phyloP scores from a whole-genome alignment of 2,888 invertebrate genomes.

The Monoplex corrugatus region DNA sequence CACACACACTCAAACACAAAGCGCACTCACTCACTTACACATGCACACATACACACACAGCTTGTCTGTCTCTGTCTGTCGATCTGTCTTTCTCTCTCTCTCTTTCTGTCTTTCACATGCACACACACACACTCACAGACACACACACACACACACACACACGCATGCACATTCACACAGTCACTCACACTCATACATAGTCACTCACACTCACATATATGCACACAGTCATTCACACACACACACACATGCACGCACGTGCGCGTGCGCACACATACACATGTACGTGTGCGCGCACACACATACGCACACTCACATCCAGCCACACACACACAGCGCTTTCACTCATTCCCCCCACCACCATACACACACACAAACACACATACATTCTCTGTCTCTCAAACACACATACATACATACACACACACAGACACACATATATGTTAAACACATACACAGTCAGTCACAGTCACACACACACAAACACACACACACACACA shows the following conservation, averaged over 20 bases:
- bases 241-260: constrained; percentile 11
- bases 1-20: not conserved
- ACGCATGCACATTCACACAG: constrained; percentile 9
- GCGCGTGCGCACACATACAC: not conserved
- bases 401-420: not conserved
- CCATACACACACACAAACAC: constrained; percentile 21
- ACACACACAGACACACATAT: not conserved
- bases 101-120: not conserved
- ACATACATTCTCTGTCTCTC: constrained; percentile 8
- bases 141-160: constrained; percentile 2
- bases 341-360: not conserved
- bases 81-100: constrained; percentile 33
- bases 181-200: not conserved
- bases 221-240: not conserved
- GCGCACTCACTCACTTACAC: not conserved
- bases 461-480: not conserved
- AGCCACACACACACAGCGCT: not conserved
- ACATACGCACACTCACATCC: not conserved
- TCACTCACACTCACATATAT: not conserved
- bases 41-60: not conserved
- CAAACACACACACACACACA: not conserved
- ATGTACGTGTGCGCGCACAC: constrained; percentile 13
- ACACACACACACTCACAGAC: not conserved
- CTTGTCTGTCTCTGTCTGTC: too few relatives aligned
- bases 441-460: not conserved